A percentile compares a stretch with the other conserved stretches of the same genome.
phyloP scores from a whole-genome alignment of 2,797 vertebrate genomes.

The Dermochelys coriacea region DNA sequence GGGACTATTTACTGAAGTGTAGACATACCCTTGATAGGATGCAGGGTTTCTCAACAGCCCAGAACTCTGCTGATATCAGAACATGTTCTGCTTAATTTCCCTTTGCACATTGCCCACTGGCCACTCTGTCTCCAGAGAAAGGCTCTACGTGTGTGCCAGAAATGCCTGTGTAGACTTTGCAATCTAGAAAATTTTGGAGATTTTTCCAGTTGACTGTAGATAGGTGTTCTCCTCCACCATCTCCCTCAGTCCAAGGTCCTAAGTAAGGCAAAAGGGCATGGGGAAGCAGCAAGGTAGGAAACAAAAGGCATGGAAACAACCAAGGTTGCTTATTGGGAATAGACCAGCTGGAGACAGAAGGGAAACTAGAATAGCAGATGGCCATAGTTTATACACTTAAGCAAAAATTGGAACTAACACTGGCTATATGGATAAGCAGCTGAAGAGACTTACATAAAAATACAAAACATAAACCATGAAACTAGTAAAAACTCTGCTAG shows the following conservation, averaged over 20 bases:
- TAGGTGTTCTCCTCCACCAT: not conserved
- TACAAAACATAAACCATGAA: not conserved
- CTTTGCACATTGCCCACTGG: accelerated
- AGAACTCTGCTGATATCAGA: not conserved
- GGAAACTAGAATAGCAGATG: not conserved
- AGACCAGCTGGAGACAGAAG: not conserved
- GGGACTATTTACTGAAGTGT: not conserved
- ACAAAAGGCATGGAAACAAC: not conserved
- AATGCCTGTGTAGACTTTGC: not conserved
- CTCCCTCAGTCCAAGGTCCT: not conserved
- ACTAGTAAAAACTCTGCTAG: not conserved
- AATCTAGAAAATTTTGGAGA: not conserved
- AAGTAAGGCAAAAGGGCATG: not conserved
- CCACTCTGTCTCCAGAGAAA: not conserved
- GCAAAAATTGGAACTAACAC: not conserved
- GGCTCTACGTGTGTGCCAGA: not conserved
- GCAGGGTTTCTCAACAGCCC: not conserved
- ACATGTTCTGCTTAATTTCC: not conserved
- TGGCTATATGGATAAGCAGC: not conserved
- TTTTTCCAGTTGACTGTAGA: not conserved
- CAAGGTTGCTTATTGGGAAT: not conserved
- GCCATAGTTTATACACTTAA: not conserved
- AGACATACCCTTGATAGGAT: not conserved
- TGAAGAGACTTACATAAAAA: not conserved
- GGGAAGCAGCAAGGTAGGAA: not conserved